These are phyloP conservation scores for Drosophila subobscura DNA, from an alignment of 1,140 invertebrate species.

Conservation along the genomic window DNA sequence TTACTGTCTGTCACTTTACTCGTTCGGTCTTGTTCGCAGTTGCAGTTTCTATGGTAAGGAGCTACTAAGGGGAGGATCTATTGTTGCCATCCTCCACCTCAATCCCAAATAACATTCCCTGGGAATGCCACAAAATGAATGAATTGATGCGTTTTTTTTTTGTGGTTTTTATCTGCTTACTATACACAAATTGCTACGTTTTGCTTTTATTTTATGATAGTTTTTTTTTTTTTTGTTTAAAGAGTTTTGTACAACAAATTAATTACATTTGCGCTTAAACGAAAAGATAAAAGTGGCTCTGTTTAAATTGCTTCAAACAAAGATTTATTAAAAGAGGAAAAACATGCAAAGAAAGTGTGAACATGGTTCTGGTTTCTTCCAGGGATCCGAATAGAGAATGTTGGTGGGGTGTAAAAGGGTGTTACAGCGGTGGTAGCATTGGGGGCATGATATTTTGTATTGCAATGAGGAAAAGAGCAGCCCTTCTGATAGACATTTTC, in stretches of 20 bases:
- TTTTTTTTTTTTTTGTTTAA: conserved; percentile 45
- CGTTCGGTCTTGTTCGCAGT: neutral
- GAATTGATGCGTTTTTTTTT: conserved; percentile 43
- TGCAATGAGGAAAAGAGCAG: no score
- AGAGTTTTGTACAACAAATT: conserved; percentile 73
- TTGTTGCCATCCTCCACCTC: no score
- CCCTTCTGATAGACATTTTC: no score
- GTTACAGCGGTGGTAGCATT: conserved; percentile 36
- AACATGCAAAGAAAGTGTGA: neutral
- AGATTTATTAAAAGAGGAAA: conserved; percentile 19
- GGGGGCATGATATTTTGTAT: neutral
- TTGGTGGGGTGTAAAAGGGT: conserved; percentile 30
- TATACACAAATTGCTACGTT: conserved; percentile 78
- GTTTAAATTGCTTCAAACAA: conserved; percentile 66
- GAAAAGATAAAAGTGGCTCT: conserved; percentile 55
- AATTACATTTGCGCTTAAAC: conserved; percentile 66
- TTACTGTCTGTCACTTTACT: conserved; percentile 14
- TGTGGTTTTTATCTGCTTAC: conserved; percentile 64
- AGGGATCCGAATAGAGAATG: neutral
- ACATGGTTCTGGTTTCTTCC: conserved; percentile 2
- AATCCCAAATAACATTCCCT: conserved; percentile 4
- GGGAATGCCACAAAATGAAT: conserved; percentile 16
- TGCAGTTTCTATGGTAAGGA: no score
- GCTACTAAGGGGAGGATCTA: no score
- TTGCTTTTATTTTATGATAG: conserved; percentile 71